Conservation (phyloP, 2,888 invertebrate genomes). For the Pilophorus perplexus region DNA sequence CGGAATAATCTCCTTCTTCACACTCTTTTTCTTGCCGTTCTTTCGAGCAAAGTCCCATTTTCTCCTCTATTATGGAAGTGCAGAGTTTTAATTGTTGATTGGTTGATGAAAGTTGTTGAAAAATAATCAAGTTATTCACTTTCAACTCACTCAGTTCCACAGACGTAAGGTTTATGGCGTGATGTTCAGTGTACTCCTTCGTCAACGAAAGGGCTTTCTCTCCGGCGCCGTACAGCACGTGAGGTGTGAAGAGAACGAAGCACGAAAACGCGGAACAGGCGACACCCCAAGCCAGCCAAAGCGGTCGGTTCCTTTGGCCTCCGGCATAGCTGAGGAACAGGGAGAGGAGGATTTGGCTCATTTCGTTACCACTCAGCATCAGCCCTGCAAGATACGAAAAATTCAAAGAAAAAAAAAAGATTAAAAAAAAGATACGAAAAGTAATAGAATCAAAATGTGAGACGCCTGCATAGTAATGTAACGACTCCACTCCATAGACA, state of each 20-base stretch:
- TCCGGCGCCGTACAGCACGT: slow-evolving; percentile 63
- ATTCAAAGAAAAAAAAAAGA: too few species aligned
- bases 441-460: neutral
- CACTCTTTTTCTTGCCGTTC: slow-evolving; percentile 39
- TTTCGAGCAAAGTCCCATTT: slow-evolving; percentile 41
- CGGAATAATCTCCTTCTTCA: slow-evolving; percentile 51
- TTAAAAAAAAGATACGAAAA: too few species aligned
- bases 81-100: too few species aligned
- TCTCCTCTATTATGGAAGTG: slow-evolving; percentile 38
- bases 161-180: slow-evolving; percentile 29
- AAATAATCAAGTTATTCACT: too few species aligned
- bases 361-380: slow-evolving; percentile 67
- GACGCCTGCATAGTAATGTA: too few species aligned
- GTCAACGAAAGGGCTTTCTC: slow-evolving; percentile 56
- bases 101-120: too few species aligned
- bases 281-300: slow-evolving; percentile 66
- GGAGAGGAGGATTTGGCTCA: slow-evolving; percentile 65
- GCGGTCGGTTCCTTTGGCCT: slow-evolving; percentile 65
- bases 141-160: slow-evolving; percentile 39
- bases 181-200: slow-evolving; percentile 52
- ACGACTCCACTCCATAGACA: too few species aligned
- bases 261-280: slow-evolving; percentile 62
- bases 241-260: slow-evolving; percentile 61
- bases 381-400: slow-evolving; percentile 59
- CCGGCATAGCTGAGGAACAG: slow-evolving; percentile 64